Evolutionary conservation across 2,113 vertebrate genomes (phyloP).

Genomic region (Ceyx melanurus): DNA sequence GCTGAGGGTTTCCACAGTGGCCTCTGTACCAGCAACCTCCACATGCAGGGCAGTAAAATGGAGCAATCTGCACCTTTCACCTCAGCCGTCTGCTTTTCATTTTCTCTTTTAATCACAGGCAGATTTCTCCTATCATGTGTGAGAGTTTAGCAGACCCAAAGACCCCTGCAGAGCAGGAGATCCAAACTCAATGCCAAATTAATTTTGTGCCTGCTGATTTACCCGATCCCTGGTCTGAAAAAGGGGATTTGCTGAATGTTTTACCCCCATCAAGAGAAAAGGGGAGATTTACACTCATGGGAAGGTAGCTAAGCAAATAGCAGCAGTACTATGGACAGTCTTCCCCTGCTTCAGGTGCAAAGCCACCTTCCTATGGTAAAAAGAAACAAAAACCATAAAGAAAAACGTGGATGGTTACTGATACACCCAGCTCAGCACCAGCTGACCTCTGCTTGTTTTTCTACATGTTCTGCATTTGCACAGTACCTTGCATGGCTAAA

Average conservation of each 20-base stretch:
- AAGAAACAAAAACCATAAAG: neutral
- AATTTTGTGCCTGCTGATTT: slow-evolving; percentile 26
- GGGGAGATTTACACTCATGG: neutral
- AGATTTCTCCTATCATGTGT: neutral
- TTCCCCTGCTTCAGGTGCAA: neutral
- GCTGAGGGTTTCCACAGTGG: neutral
- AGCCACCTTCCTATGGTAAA: neutral
- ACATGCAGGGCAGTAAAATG: neutral
- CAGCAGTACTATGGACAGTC: neutral
- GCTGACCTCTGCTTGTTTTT: neutral
- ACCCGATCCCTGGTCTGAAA: slow-evolving; percentile 25
- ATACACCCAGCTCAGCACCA: neutral
- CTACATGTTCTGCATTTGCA: neutral
- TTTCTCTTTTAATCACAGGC: slow-evolving; percentile 54
- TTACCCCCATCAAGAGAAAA: slow-evolving; percentile 9
- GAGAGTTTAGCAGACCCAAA: slow-evolving; percentile 36
- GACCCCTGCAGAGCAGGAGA: slow-evolving; percentile 23
- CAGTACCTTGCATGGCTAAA: neutral
- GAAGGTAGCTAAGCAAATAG: slow-evolving; percentile 17
- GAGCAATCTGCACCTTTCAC: slow-evolving; percentile 55
- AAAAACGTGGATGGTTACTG: neutral
- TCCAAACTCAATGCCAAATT: neutral
- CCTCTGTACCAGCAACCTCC: neutral
- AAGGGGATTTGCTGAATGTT: slow-evolving; percentile 1
- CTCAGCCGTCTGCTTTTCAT: slow-evolving; percentile 33